These are phyloP conservation scores for Limnephilus marmoratus DNA, from an alignment of 2,888 invertebrate genomes.

Conservation along the genomic window DNA sequence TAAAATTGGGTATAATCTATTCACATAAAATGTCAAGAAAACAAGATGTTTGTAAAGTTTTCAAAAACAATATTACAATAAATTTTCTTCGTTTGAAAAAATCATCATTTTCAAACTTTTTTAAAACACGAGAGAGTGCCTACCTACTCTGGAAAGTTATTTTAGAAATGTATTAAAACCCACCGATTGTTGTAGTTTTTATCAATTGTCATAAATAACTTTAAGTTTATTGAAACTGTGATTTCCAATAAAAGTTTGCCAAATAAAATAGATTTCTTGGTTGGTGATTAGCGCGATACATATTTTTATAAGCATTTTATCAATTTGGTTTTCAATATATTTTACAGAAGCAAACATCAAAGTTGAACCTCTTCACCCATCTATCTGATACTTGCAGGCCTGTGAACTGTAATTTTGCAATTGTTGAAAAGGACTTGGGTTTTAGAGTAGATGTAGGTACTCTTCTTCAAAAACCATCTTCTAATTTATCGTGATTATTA, in stretches of 20 bases:
- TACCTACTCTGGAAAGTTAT: constrained; percentile 58
- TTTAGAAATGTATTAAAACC: constrained; percentile 61
- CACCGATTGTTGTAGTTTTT: constrained; percentile 58
- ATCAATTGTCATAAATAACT: constrained; percentile 65
- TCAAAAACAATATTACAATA: background rate
- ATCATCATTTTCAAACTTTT: background rate
- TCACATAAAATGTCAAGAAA: background rate
- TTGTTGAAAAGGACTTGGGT: background rate
- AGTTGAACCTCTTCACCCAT: background rate
- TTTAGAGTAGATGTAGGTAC: no score
- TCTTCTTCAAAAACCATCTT: no score
- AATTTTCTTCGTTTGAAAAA: background rate
- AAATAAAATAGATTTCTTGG: constrained; percentile 62
- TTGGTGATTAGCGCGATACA: background rate
- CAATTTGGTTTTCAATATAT: background rate
- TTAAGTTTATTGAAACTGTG: constrained; percentile 65
- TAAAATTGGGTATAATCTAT: no score
- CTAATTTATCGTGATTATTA: no score
- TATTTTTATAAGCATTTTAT: background rate
- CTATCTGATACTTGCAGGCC: background rate
- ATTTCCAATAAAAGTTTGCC: constrained; percentile 61
- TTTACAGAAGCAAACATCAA: background rate
- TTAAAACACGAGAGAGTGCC: background rate
- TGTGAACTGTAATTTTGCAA: background rate
- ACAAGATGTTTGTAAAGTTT: background rate